phyloP scores from a whole-genome alignment of 1,140 invertebrate species.

The Piezodorus guildinii region DNA sequence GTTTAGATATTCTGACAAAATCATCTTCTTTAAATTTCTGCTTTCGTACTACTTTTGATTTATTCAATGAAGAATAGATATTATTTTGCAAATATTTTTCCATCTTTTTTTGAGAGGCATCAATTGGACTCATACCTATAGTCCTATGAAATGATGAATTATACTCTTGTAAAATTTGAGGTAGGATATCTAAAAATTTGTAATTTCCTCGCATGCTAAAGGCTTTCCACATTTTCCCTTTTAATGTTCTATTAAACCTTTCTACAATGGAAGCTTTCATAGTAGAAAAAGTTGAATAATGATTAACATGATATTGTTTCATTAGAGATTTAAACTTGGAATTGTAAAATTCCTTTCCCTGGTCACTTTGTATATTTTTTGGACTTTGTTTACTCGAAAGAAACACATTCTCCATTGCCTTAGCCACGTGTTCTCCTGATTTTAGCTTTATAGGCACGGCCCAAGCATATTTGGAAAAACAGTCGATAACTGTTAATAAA shows the following conservation, averaged over 20 bases:
- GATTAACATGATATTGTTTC: conserved; percentile 29
- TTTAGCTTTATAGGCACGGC: conserved; percentile 30
- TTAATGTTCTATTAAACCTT: conserved; percentile 35
- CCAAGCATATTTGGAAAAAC: conserved; percentile 32
- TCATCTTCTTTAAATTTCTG: conserved; percentile 31
- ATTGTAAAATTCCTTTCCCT: conserved; percentile 32
- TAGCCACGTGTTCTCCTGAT: conserved; percentile 18
- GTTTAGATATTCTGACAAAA: conserved; percentile 30
- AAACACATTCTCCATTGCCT: conserved; percentile 31
- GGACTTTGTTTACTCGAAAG: conserved; percentile 31
- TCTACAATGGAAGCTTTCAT: conserved; percentile 35
- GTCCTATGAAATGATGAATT: conserved; percentile 33
- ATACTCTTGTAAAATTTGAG: conserved; percentile 32
- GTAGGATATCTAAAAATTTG: conserved; percentile 31
- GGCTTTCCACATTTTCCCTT: conserved; percentile 32
- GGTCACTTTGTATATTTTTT: conserved; percentile 29
- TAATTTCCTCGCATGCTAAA: conserved; percentile 32
- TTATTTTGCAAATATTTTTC: conserved; percentile 24
- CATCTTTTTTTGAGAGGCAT: conserved; percentile 26
- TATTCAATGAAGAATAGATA: conserved; percentile 23
- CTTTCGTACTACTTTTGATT: conserved; percentile 25
- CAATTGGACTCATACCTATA: too few relatives aligned
- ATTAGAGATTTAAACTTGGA: conserved; percentile 29
- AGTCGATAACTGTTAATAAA: conserved; percentile 29
- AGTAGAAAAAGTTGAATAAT: conserved; percentile 29